Evolutionary conservation across 2,797 vertebrate species (phyloP).

Genomic region (Chloroceryle amazona): DNA sequence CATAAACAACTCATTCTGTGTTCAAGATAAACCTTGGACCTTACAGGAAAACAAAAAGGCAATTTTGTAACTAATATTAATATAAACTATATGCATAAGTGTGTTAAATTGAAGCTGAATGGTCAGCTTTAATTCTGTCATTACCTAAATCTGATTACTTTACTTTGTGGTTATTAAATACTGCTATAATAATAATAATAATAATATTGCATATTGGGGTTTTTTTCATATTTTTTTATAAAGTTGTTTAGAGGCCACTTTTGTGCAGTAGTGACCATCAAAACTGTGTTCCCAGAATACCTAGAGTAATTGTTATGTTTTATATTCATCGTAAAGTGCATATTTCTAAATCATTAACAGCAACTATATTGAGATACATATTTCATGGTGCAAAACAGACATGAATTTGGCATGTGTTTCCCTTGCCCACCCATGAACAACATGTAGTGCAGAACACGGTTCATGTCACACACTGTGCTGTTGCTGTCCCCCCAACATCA

Average conservation of each 20-base stretch:
- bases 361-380: neutral
- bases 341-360: neutral
- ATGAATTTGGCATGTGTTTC: conserved; percentile 12
- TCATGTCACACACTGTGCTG: neutral
- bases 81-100: neutral
- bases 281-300: neutral
- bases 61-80: neutral
- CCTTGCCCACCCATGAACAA: neutral
- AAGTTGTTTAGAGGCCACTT: neutral
- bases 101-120: neutral
- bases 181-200: neutral
- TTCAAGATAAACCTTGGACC: neutral
- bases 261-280: neutral
- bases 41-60: neutral
- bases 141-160: neutral
- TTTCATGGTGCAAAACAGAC: neutral
- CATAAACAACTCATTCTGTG: neutral
- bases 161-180: neutral
- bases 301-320: neutral
- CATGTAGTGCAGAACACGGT: neutral
- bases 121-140: neutral
- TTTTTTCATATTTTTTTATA: neutral
- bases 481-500: conserved; percentile 5
- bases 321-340: neutral
- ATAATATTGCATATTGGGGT: neutral